Evolutionary conservation across 1,140 invertebrate species (phyloP).

Genomic region (Brachionus manjavacas): DNA sequence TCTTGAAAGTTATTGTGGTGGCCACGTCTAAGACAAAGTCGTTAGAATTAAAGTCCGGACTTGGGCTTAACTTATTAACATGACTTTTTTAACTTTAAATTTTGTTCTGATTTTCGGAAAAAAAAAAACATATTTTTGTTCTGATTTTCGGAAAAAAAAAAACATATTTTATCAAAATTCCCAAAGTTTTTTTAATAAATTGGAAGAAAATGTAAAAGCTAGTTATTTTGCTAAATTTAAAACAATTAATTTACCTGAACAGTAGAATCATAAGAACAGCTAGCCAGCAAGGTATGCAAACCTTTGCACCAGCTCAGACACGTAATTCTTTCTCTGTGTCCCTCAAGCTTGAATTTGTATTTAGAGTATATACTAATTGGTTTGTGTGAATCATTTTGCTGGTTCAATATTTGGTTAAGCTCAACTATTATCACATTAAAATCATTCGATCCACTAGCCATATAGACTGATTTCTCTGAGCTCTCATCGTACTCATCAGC

Average conservation of each 20-base stretch:
- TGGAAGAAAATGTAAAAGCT: too few relatives aligned
- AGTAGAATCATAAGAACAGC: conserved; percentile 38
- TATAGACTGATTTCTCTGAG: neutral
- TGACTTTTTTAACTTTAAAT: too few relatives aligned
- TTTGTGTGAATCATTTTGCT: neutral
- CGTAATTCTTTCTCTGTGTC: conserved; percentile 27
- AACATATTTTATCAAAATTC: too few relatives aligned
- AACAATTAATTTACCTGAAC: conserved; percentile 26
- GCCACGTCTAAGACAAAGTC: too few relatives aligned
- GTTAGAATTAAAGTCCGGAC: too few relatives aligned
- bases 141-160: too few relatives aligned
- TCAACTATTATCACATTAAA: conserved; percentile 4
- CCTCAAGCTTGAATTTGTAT: conserved; percentile 9
- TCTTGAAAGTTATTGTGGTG: too few relatives aligned
- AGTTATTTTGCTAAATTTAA: too few relatives aligned
- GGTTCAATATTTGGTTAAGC: neutral
- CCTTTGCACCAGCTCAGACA: neutral
- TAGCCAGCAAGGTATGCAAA: neutral
- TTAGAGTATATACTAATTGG: neutral
- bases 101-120: too few relatives aligned
- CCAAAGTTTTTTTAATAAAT: too few relatives aligned
- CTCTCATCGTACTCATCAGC: neutral
- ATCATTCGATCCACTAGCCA: conserved; percentile 41
- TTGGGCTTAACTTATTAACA: too few relatives aligned
- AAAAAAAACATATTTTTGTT: too few relatives aligned